These are phyloP conservation scores for Colinus virginianus DNA, from an alignment of 2,113 vertebrate species.

Conservation along the genomic window DNA sequence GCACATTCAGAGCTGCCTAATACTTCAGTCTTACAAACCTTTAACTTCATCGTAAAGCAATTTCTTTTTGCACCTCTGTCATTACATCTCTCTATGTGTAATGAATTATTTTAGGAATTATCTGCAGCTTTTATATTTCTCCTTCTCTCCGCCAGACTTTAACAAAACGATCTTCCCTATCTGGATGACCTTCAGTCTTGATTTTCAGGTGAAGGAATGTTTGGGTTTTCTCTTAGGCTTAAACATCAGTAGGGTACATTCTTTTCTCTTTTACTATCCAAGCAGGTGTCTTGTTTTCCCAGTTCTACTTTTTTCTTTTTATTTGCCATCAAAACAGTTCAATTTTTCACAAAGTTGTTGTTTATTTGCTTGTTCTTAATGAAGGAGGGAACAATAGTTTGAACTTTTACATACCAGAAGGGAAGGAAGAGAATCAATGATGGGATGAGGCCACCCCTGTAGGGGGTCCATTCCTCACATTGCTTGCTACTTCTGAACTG, in stretches of 20 bases:
- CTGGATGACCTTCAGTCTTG: accelerated
- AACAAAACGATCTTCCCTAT: background rate
- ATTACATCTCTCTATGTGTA: background rate
- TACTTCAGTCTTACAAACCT: background rate
- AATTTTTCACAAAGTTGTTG: background rate
- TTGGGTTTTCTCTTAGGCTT: background rate
- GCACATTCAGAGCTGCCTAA: background rate
- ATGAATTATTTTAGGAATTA: background rate
- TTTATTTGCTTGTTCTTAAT: background rate
- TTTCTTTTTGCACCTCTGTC: background rate
- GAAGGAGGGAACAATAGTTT: background rate
- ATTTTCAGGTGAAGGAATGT: background rate
- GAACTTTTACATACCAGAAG: background rate
- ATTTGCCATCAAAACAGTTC: background rate
- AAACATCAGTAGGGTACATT: accelerated
- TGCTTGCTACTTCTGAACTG: background rate
- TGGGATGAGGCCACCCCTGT: background rate
- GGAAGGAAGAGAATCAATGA: background rate
- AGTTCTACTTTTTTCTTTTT: background rate
- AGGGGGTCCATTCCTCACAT: background rate
- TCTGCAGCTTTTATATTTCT: background rate
- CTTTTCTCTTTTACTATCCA: background rate
- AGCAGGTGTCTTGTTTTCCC: background rate
- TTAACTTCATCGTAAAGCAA: background rate
- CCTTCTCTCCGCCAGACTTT: background rate